These are phyloP conservation scores for Drosophila quinaria DNA, from an alignment of 2,888 invertebrate species.

Conservation along the genomic window DNA sequence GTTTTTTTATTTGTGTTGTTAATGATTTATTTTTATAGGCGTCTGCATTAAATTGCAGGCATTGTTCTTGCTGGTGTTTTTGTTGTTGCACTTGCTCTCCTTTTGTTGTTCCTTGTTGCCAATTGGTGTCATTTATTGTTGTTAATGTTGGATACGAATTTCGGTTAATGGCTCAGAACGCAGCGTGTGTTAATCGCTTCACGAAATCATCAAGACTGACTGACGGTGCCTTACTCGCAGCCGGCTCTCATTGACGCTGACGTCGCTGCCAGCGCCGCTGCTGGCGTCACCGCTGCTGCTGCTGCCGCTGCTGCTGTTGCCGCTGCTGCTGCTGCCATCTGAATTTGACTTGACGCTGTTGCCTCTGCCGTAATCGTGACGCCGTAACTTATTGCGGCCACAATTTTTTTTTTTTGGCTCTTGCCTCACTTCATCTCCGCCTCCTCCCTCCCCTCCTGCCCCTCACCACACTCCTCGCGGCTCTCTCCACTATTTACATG, in stretches of 20 bases:
- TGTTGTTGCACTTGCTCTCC: constrained; percentile 11
- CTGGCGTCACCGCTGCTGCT: neutral
- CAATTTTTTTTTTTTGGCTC: constrained; percentile 12
- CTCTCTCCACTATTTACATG: neutral
- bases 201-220: constrained; percentile 84
- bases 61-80: constrained; percentile 19
- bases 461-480: neutral
- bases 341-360: constrained; percentile 10
- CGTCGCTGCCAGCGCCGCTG: neutral
- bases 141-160: constrained; percentile 23
- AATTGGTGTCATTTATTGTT: constrained; percentile 30
- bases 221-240: constrained; percentile 57
- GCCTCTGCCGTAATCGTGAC: constrained; percentile 30
- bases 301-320: constrained; percentile 15
- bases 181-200: constrained; percentile 81
- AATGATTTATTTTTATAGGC: constrained; percentile 63
- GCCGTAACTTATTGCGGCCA: constrained; percentile 17
- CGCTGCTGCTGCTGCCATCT: constrained; percentile 3
- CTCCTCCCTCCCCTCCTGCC: neutral
- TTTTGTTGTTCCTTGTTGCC: constrained; percentile 3
- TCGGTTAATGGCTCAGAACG: constrained; percentile 46
- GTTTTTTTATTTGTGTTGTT: constrained; percentile 20
- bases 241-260: constrained; percentile 35
- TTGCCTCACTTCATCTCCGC: neutral
- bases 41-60: constrained; percentile 16